Conservation (phyloP, 2,797 vertebrate genomes). For the Calcarius lapponicus region DNA sequence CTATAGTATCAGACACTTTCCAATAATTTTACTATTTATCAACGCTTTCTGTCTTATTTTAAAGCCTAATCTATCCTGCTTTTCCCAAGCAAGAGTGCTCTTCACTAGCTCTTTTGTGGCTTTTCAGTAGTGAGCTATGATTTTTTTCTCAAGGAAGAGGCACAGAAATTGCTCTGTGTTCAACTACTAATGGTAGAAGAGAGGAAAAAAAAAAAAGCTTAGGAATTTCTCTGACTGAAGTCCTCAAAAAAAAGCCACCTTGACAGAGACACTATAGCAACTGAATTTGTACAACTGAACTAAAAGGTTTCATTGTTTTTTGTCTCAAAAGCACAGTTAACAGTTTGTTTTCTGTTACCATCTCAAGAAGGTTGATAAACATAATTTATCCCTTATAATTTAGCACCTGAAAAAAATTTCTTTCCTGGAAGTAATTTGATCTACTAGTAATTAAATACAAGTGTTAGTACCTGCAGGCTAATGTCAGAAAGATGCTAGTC, state of each 20-base stretch:
- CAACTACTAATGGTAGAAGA: background rate
- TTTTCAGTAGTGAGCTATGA: background rate
- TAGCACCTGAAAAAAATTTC: background rate
- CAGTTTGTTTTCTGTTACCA: background rate
- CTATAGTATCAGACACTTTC: background rate
- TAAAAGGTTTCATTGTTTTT: background rate
- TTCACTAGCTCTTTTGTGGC: background rate
- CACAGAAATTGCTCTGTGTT: background rate
- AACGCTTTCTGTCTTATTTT: background rate
- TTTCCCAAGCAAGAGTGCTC: background rate
- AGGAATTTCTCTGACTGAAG: background rate
- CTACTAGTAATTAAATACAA: background rate
- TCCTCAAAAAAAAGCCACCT: background rate
- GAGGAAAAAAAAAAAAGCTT: background rate
- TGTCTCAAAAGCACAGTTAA: background rate
- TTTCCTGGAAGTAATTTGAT: background rate
- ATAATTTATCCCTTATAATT: background rate
- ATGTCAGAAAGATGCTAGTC: background rate
- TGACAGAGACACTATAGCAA: background rate
- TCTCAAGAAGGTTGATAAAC: background rate
- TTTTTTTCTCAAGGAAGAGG: background rate
- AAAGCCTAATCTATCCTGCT: background rate
- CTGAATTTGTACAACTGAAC: background rate
- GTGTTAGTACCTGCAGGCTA: background rate
- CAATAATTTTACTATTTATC: background rate